Percentiles rank a stretch among this genome's conserved stretches.
These are phyloP conservation scores for Tragulus kanchil DNA, from an alignment of 2,113 vertebrate genomes.

Conservation along the genomic window DNA sequence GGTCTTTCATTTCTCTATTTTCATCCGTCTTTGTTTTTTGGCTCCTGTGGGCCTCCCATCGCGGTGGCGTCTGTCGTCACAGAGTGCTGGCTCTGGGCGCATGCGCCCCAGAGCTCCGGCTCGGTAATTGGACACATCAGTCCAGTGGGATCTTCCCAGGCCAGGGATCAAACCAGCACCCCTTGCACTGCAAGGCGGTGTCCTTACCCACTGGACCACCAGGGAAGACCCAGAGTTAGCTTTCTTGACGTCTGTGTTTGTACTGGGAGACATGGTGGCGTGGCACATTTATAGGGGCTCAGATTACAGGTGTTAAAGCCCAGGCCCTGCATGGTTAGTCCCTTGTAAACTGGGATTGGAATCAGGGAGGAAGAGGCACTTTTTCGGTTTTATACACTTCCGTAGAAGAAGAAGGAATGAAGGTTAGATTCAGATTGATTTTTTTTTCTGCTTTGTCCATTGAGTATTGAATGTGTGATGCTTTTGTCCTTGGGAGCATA, in stretches of 20 bases:
- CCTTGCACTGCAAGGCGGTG: too few species aligned
- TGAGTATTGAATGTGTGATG: not conserved
- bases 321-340: not conserved
- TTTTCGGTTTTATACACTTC: not conserved
- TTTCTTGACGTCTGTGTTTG: not conserved
- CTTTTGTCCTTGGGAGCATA: not conserved
- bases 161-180: too few species aligned
- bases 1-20: too few species aligned
- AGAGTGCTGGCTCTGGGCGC: too few species aligned
- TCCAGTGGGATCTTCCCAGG: too few species aligned
- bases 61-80: too few species aligned
- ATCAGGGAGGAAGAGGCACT: not conserved
- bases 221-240: not conserved
- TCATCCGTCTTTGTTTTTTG: too few species aligned
- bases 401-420: not conserved
- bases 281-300: not conserved
- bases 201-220: too few species aligned
- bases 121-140: too few species aligned
- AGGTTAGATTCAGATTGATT: not conserved
- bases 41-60: too few species aligned
- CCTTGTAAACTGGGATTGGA: not conserved
- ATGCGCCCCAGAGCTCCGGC: too few species aligned
- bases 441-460: conserved; percentile 1
- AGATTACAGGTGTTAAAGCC: not conserved
- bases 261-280: not conserved